phyloP scores from a whole-genome alignment of 2,113 vertebrate genomes.

The Tyrannus savana region DNA sequence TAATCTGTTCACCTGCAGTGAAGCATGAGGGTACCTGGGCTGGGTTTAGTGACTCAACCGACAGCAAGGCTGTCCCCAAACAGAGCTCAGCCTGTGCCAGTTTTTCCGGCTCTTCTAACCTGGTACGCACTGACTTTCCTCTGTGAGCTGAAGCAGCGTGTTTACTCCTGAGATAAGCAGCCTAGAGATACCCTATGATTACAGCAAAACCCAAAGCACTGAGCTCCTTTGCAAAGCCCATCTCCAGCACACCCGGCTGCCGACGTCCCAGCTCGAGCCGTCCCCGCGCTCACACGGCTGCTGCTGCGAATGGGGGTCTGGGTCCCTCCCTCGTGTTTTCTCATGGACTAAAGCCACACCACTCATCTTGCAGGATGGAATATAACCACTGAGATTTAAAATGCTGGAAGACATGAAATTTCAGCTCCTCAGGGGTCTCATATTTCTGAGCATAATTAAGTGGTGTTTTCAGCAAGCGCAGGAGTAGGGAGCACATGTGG shows the following conservation, averaged over 20 bases:
- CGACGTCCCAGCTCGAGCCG: not conserved
- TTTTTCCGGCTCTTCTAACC: conserved; percentile 12
- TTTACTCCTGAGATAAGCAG: not conserved
- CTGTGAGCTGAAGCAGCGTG: not conserved
- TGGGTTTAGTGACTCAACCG: not conserved
- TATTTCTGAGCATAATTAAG: not conserved
- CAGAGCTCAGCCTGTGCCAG: not conserved
- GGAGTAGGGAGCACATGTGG: not conserved
- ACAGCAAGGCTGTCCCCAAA: not conserved
- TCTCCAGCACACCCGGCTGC: not conserved
- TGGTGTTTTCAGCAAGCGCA: not conserved
- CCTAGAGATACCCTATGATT: not conserved
- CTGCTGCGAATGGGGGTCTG: not conserved
- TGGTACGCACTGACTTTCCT: not conserved
- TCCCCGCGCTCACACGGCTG: not conserved
- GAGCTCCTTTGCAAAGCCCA: not conserved
- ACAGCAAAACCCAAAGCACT: not conserved
- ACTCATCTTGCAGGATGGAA: not conserved
- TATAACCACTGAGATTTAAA: not conserved
- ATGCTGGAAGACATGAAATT: not conserved
- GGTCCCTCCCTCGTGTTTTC: fast-evolving
- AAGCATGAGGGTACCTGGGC: not conserved
- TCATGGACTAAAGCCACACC: fast-evolving
- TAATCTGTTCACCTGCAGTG: not conserved
- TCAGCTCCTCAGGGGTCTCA: not conserved